phyloP scores from a whole-genome alignment of 2,113 vertebrate species.

The Indicator maculatus region DNA sequence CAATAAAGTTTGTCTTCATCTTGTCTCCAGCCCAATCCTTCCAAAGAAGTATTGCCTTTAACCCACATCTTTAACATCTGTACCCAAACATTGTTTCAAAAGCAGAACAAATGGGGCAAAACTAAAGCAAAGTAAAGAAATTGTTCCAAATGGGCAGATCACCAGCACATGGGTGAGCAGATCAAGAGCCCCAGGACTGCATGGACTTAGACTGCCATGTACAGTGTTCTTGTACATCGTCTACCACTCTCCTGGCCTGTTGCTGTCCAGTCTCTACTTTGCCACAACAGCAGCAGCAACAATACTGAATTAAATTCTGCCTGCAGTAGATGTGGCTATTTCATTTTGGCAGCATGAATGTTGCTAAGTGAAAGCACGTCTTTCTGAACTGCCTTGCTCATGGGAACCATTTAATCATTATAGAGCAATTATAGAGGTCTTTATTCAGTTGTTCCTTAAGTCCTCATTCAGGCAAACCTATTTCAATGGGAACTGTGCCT shows the following conservation, averaged over 20 bases:
- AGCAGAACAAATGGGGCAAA: neutral
- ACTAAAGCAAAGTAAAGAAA: neutral
- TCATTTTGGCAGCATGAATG: constrained; percentile 32
- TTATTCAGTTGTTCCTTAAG: constrained; percentile 66
- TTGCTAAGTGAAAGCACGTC: constrained; percentile 71
- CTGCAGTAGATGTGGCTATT: constrained; percentile 49
- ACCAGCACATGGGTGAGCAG: neutral
- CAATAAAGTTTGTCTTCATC: neutral
- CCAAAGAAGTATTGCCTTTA: neutral
- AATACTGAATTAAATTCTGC: constrained; percentile 9
- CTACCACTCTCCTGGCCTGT: neutral
- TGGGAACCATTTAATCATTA: constrained; percentile 73
- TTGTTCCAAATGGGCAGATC: neutral
- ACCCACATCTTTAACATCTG: neutral
- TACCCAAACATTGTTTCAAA: neutral
- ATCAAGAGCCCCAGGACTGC: neutral
- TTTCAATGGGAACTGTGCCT: constrained; percentile 66
- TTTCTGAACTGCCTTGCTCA: constrained; percentile 65
- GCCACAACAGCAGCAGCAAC: constrained; percentile 16
- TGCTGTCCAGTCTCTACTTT: neutral
- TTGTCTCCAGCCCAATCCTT: neutral
- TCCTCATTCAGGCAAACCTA: constrained; percentile 68
- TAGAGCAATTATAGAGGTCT: constrained; percentile 67
- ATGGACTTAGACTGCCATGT: neutral
- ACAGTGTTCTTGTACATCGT: neutral